Percentiles rank a stretch among this genome's conserved stretches.
phyloP scores from a whole-genome alignment of 2,797 vertebrate species.

The Sciurus carolinensis region DNA sequence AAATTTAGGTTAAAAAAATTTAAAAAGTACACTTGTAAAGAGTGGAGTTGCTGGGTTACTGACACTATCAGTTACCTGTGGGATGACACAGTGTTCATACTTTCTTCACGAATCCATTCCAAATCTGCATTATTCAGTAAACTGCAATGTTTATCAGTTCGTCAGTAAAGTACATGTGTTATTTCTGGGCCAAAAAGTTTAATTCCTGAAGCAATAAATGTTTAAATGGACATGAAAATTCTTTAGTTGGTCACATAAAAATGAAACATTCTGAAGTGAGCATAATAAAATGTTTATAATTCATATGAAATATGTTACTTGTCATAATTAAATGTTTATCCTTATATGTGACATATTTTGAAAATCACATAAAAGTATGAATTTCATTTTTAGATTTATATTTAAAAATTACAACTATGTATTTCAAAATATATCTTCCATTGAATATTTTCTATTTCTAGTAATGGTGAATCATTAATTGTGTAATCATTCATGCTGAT shows the following conservation, averaged over 20 bases:
- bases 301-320: neutral
- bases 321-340: neutral
- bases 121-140: slow-evolving; percentile 83
- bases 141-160: slow-evolving; percentile 72
- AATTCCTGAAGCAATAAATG: slow-evolving; percentile 68
- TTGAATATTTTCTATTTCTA: slow-evolving; percentile 76
- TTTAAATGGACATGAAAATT: slow-evolving; percentile 84
- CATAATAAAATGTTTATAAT: slow-evolving; percentile 60
- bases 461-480: slow-evolving; percentile 62
- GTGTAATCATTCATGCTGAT: slow-evolving; percentile 66
- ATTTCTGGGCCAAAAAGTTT: slow-evolving; percentile 65
- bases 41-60: slow-evolving; percentile 89
- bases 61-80: slow-evolving; percentile 67
- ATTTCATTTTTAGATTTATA: neutral
- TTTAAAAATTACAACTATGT: slow-evolving; percentile 61
- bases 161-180: slow-evolving; percentile 65
- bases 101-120: slow-evolving; percentile 77
- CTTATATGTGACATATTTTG: slow-evolving; percentile 38
- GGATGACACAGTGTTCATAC: slow-evolving; percentile 66
- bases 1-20: neutral
- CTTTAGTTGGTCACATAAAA: slow-evolving; percentile 86
- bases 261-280: slow-evolving; percentile 85
- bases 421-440: neutral
- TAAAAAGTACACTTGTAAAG: slow-evolving; percentile 85
- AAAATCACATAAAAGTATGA: no score